These are phyloP conservation scores for Scopus umbretta DNA, from an alignment of 2,113 vertebrate genomes.

Conservation along the genomic window DNA sequence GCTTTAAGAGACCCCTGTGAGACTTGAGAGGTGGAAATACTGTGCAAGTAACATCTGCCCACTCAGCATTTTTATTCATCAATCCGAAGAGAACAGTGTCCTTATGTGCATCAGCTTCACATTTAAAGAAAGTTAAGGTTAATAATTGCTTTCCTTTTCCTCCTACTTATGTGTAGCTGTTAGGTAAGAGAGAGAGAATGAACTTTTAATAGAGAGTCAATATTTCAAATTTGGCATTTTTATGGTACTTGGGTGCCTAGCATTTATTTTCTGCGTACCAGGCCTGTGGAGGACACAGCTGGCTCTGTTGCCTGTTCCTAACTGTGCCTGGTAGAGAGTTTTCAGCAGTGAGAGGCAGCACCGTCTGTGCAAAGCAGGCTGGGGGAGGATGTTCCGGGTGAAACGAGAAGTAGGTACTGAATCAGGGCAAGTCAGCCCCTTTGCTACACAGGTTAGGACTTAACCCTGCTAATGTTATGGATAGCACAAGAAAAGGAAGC, in stretches of 20 bases:
- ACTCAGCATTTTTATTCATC: neutral
- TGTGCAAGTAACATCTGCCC: neutral
- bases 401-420: neutral
- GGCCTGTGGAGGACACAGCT: neutral
- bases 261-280: neutral
- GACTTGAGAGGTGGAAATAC: neutral
- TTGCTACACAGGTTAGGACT: neutral
- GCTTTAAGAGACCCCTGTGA: neutral
- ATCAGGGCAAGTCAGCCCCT: neutral
- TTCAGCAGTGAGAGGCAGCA: neutral
- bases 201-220: neutral
- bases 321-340: fast-evolving
- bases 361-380: fast-evolving
- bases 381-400: fast-evolving
- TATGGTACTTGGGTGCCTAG: neutral
- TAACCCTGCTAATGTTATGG: too few relatives aligned
- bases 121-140: neutral
- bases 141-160: neutral
- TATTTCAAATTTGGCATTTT: neutral
- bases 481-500: neutral
- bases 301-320: fast-evolving
- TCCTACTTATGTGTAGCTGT: neutral
- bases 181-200: neutral
- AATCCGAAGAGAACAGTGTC: neutral
- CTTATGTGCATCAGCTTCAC: neutral